phyloP scores from a whole-genome alignment of 1,140 invertebrate species.

The Achroia grisella region DNA sequence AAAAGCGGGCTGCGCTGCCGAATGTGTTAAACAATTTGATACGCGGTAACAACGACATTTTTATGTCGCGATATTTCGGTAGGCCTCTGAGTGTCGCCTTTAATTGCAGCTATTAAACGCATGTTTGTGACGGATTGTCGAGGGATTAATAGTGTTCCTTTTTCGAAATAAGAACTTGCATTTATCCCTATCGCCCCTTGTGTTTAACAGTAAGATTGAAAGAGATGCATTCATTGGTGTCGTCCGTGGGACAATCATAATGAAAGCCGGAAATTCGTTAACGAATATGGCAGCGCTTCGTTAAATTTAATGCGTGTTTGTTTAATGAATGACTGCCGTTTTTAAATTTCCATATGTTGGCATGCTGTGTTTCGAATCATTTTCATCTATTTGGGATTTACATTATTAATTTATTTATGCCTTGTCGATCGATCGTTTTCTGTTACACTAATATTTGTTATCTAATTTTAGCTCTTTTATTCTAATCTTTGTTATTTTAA shows the following conservation, averaged over 20 bases:
- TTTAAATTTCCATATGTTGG: constrained; percentile 57
- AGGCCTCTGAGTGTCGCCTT: constrained; percentile 43
- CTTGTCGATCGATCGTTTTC: background rate
- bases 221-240: constrained; percentile 2
- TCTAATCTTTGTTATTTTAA: too few relatives aligned
- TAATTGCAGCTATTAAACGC: constrained; percentile 63
- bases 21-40: constrained; percentile 61
- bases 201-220: constrained; percentile 5
- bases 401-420: background rate
- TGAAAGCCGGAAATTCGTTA: constrained; percentile 64
- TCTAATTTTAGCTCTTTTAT: too few relatives aligned
- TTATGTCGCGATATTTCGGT: constrained; percentile 62
- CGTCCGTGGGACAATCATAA: constrained; percentile 26
- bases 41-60: constrained; percentile 46
- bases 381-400: background rate
- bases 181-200: constrained; percentile 22
- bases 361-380: constrained; percentile 14
- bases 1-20: constrained; percentile 25
- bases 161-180: constrained; percentile 18
- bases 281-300: constrained; percentile 57
- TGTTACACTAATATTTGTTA: too few relatives aligned
- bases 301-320: constrained; percentile 64
- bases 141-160: constrained; percentile 40
- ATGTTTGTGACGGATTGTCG: constrained; percentile 48
- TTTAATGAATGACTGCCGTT: constrained; percentile 64